Evolutionary conservation across 2,113 vertebrate genomes (phyloP).

Genomic region (Sander vitreus): DNA sequence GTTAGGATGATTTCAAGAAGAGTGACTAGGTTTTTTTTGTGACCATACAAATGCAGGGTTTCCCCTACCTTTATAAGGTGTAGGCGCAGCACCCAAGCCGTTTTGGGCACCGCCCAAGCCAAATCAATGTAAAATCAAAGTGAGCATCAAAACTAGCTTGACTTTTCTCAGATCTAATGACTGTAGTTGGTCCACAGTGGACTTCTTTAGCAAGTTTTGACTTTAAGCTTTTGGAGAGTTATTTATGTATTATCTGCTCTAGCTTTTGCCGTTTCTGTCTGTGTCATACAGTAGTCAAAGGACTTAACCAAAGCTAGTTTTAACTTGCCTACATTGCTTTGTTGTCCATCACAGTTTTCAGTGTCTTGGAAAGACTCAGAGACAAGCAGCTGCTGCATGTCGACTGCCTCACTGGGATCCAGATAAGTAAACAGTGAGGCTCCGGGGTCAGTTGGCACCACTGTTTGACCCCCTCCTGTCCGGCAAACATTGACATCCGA

Average conservation of each 20-base stretch:
- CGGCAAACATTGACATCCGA: conserved; percentile 66
- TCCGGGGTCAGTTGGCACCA: conserved; percentile 59
- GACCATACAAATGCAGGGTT: neutral
- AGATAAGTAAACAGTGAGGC: conserved; percentile 34
- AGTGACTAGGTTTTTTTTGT: neutral
- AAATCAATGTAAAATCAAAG: too few relatives aligned
- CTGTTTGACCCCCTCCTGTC: conserved; percentile 48
- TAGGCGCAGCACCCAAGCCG: too few relatives aligned
- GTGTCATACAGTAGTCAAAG: neutral
- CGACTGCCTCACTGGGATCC: neutral
- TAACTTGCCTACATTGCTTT: neutral
- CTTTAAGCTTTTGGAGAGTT: too few relatives aligned
- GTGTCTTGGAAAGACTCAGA: neutral
- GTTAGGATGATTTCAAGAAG: neutral
- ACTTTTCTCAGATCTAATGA: too few relatives aligned
- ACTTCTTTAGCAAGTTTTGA: too few relatives aligned
- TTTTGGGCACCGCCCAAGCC: too few relatives aligned
- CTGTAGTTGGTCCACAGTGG: too few relatives aligned
- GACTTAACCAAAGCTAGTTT: neutral
- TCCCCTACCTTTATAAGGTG: too few relatives aligned
- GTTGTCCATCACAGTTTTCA: neutral
- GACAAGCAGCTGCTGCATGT: conserved; percentile 21
- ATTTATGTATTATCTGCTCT: too few relatives aligned
- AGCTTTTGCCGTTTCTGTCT: neutral
- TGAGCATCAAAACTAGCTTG: too few relatives aligned